Evolutionary conservation across 2,797 vertebrate genomes (phyloP).

Genomic region (Rhynchonycteris naso): DNA sequence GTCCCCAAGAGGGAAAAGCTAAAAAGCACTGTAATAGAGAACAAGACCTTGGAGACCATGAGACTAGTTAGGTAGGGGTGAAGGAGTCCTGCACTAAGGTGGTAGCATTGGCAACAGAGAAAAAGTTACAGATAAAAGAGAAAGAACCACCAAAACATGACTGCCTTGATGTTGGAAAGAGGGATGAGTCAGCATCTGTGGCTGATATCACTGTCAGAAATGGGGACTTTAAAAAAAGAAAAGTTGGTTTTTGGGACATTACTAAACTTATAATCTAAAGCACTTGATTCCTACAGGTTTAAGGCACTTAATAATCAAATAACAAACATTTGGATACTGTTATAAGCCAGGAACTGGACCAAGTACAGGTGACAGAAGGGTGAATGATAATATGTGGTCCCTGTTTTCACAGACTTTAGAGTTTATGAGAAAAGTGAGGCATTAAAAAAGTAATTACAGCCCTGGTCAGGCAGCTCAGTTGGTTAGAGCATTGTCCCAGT

Average conservation of each 20-base stretch:
- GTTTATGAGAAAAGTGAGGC: not conserved
- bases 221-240: not conserved
- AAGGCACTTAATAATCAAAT: slow-evolving; percentile 34
- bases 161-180: not conserved
- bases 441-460: not conserved
- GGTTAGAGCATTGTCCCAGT: too few relatives aligned
- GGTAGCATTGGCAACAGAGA: not conserved
- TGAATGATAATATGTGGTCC: not conserved
- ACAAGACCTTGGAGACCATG: not conserved
- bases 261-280: slow-evolving; percentile 1
- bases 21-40: not conserved
- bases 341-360: not conserved
- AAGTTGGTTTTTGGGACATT: not conserved
- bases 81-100: not conserved
- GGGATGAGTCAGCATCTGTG: not conserved
- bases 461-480: too few relatives aligned
- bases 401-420: not conserved
- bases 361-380: not conserved
- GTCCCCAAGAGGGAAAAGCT: too few relatives aligned
- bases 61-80: not conserved
- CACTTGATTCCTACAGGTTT: not conserved
- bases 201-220: not conserved
- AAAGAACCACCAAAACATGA: not conserved
- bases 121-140: not conserved
- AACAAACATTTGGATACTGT: not conserved